Percentiles rank a stretch among this genome's conserved stretches.
phyloP scores from a whole-genome alignment of 2,113 vertebrate genomes.

The Entosphenus tridentatus region DNA sequence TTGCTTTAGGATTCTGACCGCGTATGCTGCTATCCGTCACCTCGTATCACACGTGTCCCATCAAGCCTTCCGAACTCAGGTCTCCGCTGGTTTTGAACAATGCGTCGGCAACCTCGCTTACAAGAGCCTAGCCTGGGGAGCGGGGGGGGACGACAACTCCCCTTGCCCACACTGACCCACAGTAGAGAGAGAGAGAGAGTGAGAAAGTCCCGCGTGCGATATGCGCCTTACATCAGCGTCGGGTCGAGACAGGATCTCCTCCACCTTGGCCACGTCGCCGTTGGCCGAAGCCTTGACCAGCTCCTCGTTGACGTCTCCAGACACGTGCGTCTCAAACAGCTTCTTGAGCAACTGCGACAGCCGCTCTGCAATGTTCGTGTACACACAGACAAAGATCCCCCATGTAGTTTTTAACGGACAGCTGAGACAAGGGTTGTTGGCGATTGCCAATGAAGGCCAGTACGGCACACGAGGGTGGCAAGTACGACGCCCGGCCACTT shows the following conservation, averaged over 20 bases:
- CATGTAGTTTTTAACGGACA: too few species aligned
- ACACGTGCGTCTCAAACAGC: conserved; percentile 95
- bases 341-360: conserved; percentile 91
- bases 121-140: neutral
- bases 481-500: too few species aligned
- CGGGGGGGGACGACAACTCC: too few species aligned
- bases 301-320: conserved; percentile 94
- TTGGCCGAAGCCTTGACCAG: conserved; percentile 95
- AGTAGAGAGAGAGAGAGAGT: neutral
- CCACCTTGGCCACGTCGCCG: conserved; percentile 88
- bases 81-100: too few species aligned
- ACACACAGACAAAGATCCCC: too few species aligned
- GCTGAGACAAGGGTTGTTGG: too few species aligned
- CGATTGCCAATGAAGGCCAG: too few species aligned
- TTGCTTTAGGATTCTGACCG: too few species aligned
- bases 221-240: conserved; percentile 59
- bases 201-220: neutral
- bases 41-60: too few species aligned
- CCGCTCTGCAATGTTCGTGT: conserved; percentile 34
- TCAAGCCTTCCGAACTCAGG: neutral
- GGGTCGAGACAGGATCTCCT: conserved; percentile 81
- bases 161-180: neutral
- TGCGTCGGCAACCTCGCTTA: neutral
- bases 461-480: too few species aligned
- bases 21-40: too few species aligned